Base-by-base conservation (phyloP, 2,797 vertebrate species). In the Oreochromis mossambicus region DNA sequence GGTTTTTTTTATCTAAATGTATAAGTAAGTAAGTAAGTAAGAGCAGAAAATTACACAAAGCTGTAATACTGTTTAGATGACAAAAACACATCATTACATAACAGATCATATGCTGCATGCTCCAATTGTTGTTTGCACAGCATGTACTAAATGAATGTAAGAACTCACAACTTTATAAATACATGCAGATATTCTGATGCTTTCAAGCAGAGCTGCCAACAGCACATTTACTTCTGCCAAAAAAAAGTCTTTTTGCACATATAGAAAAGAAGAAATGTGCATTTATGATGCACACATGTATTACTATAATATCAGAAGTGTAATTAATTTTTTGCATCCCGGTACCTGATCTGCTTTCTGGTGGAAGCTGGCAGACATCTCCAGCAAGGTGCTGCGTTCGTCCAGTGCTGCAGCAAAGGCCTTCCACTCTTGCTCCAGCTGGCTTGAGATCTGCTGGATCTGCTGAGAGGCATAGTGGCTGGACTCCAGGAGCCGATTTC, bases 341-440 rank as follows among this genome's bases (percentile, higher is more conserved):
- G 17, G 54, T 91, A 99, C 99, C 98, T 99, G 98, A 88, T 99
- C 98, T 0, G 97, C 97, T 93, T 99, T 99, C 96, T 99, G 98
- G 93, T 99, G 99, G 95, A 99, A 99, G 83, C 98, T 96, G 83
- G 98, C 97, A 21, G 99, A 99, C 99, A 99, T 99, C 93, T 99
- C 98, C 92, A 99, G 93, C 89, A 99, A 94, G 0, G 98, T 98
- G 95, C 99, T 99, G 80, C 99, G 98, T 86, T 99, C 99, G 1
- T 99, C 99, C 94, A 99, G 94, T 9, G 99, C 99, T 4, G 99
- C 98, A 3, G 99, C 98, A 10, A 99, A 99, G 0, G 98, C 98
- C 92, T 99, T 99, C 99, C 98, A 99, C 90, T 99, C 99, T 92
- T 99, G 98, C 89, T 99, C 99, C 94, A 99, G 81, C 95, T 99